Base-by-base conservation (phyloP, 2,888 invertebrate species). In the Aromia moschata region DNA sequence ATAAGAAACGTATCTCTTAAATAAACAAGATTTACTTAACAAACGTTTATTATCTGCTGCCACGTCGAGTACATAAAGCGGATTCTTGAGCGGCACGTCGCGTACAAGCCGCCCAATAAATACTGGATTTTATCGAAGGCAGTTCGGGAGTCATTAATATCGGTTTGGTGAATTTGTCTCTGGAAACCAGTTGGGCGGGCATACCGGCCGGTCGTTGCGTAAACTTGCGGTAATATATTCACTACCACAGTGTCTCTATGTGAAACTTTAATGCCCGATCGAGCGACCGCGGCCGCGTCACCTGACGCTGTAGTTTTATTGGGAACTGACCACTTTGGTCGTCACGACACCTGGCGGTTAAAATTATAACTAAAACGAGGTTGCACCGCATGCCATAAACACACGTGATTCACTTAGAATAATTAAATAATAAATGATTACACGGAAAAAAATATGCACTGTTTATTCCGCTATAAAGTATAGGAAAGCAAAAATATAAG, bases 141-240 rank as follows among this genome's bases (percentile, higher is more conserved):
- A 15, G 25, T 30, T 25, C 15, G 25, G 15, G 30, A 45, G 31
- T 30, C 44, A 45, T 45, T 45, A 45, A 43, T 43, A 43, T 43
- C 7, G 11, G 44, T 30, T 30, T 14, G 25, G 15, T 45, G 44
- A 45, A 45, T 45, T 45, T 45, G 44, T 40, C 40, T 45, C 44
- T 25, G 44, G 15, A 45, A 45, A 45, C 44, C 44, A 45, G 44
- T 45, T 30, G n/a, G 44, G 30, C 14, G 30, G 30, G 44, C 9
- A 45, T 10, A 30, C 25, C 25, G 31, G 30, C 44, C 25, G 15
- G 12, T 45, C 15, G 30, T 45, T 45, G 30, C 44, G 51, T 51
- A 51, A 51, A 37, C 20, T 20, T 20, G 40, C n/a, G 4, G 40
- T 51, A 51, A 51, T 38, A n/a, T 51, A 37, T 49, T 37, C 38